phyloP scores from a whole-genome alignment of 2,888 invertebrate species.

The Caenorhabditis virilis region DNA sequence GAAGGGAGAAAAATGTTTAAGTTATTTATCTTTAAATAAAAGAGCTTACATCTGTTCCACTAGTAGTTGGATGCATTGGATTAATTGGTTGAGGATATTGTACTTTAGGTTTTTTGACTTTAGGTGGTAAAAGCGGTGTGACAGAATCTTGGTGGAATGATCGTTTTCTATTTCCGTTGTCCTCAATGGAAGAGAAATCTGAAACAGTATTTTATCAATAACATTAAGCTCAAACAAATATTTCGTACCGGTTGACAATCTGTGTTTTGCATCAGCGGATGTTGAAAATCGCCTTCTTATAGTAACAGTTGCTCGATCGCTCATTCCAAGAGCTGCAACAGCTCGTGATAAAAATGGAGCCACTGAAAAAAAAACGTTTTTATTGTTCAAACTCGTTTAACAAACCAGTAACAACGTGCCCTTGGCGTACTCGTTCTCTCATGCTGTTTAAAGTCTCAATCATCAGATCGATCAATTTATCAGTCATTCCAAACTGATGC shows the following conservation, averaged over 20 bases:
- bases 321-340: constrained; percentile 4
- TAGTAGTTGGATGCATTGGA: no score
- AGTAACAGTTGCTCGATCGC: constrained; percentile 3
- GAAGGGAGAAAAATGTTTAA: no score
- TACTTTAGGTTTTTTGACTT: no score
- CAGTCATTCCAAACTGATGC: constrained; percentile 54
- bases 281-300: constrained; percentile 3
- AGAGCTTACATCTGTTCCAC: no score
- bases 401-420: constrained; percentile 2
- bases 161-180: no score
- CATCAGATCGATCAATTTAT: constrained; percentile 55
- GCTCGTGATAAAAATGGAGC: constrained; percentile 9
- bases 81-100: no score
- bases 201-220: no score
- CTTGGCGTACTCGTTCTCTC: constrained; percentile 12
- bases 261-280: not conserved
- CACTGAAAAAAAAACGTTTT: constrained; percentile 2
- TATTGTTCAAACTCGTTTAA: not conserved
- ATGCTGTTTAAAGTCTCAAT: constrained; percentile 12
- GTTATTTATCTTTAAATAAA: no score
- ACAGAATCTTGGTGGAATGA: no score
- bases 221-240: no score
- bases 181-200: no score
- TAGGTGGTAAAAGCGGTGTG: no score
- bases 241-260: constrained; percentile 10